Evolutionary conservation across 2,888 invertebrate genomes (phyloP).

Genomic region (Andrena fulva): DNA sequence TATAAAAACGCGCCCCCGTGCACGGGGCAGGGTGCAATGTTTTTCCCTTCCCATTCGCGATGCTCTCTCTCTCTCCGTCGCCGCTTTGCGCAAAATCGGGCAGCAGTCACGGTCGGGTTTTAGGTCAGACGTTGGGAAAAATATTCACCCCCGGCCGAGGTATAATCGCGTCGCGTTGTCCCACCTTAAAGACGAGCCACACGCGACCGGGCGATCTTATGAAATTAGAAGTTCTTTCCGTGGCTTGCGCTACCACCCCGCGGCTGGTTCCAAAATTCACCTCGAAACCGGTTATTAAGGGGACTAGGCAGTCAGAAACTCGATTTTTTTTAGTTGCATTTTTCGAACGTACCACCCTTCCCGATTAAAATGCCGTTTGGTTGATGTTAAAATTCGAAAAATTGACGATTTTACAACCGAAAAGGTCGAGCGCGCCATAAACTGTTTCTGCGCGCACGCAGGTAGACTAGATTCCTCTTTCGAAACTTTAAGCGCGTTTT

Average conservation of each 20-base stretch:
- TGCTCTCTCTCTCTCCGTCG: neutral
- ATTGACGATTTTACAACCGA: too few species aligned
- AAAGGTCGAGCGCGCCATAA: too few species aligned
- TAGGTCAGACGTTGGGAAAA: slow-evolving; percentile 66
- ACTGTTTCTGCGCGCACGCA: too few species aligned
- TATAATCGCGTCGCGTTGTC: slow-evolving; percentile 51
- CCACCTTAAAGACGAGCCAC: slow-evolving; percentile 54
- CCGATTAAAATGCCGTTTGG: too few species aligned
- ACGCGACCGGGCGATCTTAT: slow-evolving; percentile 3
- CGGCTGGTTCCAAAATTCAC: slow-evolving; percentile 14
- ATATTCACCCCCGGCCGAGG: slow-evolving; percentile 41
- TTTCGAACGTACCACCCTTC: too few species aligned
- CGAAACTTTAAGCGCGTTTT: too few species aligned
- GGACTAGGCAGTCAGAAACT: too few species aligned
- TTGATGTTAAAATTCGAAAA: too few species aligned
- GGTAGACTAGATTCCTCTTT: too few species aligned
- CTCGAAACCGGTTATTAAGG: neutral
- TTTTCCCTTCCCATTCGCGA: slow-evolving; percentile 20
- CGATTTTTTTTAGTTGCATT: too few species aligned
- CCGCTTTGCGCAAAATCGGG: slow-evolving; percentile 57
- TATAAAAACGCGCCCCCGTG: slow-evolving; percentile 23
- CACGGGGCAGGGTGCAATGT: neutral
- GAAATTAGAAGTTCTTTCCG: slow-evolving; percentile 28
- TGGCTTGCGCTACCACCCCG: neutral
- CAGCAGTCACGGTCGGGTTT: slow-evolving; percentile 59